phyloP scores from a whole-genome alignment of 2,797 vertebrate genomes.

The Glossophaga mutica region DNA sequence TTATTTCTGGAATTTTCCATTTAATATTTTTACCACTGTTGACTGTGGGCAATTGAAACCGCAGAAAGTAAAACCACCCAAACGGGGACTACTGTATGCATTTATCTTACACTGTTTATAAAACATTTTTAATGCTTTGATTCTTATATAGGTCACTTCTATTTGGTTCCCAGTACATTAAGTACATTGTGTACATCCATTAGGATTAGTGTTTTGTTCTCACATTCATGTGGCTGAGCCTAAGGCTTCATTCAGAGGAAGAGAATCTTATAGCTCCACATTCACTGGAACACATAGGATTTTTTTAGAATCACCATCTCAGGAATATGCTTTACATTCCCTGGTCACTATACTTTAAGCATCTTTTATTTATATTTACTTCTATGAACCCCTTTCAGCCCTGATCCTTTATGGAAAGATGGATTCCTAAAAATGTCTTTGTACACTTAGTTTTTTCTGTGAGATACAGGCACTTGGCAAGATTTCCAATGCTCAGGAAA shows the following conservation, averaged over 20 bases:
- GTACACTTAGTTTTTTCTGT: background rate
- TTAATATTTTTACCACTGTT: background rate
- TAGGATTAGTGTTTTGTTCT: slow-evolving; percentile 38
- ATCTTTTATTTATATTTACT: background rate
- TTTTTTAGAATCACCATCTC: background rate
- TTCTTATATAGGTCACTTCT: slow-evolving; percentile 51
- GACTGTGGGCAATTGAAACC: background rate
- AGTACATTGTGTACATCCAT: slow-evolving; percentile 44
- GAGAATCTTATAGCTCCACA: background rate
- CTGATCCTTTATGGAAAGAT: background rate
- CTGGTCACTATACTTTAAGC: background rate
- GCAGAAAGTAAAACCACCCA: background rate
- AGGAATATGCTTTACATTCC: background rate
- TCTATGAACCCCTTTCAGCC: background rate
- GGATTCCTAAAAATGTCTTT: background rate
- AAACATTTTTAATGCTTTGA: slow-evolving; percentile 42
- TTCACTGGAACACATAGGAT: background rate
- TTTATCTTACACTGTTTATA: slow-evolving; percentile 43
- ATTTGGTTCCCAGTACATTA: slow-evolving; percentile 57
- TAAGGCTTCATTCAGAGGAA: background rate
- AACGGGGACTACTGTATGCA: background rate
- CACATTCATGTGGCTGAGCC: background rate
- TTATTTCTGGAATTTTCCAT: background rate
- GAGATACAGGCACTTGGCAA: background rate
- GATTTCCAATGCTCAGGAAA: background rate